Conservation (phyloP, 2,113 vertebrate genomes). For the Sitta europaea region DNA sequence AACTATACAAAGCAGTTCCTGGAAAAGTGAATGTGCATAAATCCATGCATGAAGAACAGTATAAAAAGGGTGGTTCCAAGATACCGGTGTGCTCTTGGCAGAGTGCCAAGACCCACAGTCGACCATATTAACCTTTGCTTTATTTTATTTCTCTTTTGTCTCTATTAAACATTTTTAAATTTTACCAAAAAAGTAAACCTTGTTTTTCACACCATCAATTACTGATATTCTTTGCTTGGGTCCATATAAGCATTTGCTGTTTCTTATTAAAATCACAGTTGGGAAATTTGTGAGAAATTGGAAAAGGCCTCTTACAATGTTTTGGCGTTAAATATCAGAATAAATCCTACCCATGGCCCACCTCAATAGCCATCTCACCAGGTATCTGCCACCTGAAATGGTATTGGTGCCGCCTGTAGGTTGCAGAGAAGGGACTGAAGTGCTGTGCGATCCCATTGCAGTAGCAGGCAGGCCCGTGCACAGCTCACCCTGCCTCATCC, state of each 20-base stretch:
- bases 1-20: too few species aligned
- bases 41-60: too few species aligned
- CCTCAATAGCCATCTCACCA: not conserved
- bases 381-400: not conserved
- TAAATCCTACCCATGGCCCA: not conserved
- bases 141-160: too few species aligned
- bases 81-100: too few species aligned
- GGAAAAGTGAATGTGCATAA: too few species aligned
- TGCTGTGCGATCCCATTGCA: not conserved
- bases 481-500: not conserved
- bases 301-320: not conserved
- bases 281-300: not conserved
- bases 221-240: not conserved
- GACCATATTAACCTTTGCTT: too few species aligned
- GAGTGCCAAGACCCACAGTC: too few species aligned
- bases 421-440: not conserved
- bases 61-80: too few species aligned
- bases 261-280: not conserved
- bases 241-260: not conserved
- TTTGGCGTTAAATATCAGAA: not conserved
- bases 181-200: too few species aligned
- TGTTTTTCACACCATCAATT: too few species aligned
- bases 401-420: not conserved
- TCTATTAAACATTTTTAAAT: too few species aligned
- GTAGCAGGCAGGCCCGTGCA: not conserved